Evolutionary conservation across 2,113 vertebrate species (phyloP).

Genomic region (Amphilophus citrinellus): DNA sequence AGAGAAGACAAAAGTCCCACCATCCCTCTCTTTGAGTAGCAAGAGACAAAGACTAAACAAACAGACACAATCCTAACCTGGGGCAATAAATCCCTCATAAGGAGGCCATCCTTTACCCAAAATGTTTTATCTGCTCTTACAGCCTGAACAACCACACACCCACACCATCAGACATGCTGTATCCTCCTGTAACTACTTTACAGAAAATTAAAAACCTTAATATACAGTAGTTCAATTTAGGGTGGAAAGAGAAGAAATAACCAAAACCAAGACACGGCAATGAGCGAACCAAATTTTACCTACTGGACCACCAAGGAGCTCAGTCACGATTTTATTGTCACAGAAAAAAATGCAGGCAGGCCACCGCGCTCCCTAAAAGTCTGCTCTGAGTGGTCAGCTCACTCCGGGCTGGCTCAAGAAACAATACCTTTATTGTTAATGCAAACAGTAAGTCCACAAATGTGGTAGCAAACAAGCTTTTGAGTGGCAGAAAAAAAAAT

Average conservation of each 20-base stretch:
- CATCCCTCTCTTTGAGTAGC: not conserved
- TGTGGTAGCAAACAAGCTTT: not conserved
- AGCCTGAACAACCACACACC: not conserved
- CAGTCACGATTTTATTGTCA: not conserved
- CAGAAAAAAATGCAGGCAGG: not conserved
- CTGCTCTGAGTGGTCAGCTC: not conserved
- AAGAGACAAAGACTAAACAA: not conserved
- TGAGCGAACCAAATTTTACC: not conserved
- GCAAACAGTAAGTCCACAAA: not conserved
- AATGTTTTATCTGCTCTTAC: not conserved
- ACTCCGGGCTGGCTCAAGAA: not conserved
- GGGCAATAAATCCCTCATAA: not conserved
- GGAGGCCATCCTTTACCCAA: not conserved
- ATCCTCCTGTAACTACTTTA: not conserved
- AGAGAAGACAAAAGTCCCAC: not conserved
- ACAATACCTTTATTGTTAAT: not conserved
- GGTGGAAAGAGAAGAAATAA: not conserved
- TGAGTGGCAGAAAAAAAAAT: not conserved
- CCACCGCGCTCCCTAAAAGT: not conserved
- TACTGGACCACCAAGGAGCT: not conserved
- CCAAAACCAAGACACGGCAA: not conserved
- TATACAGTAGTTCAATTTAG: not conserved
- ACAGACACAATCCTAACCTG: not conserved
- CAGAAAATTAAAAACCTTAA: not conserved
- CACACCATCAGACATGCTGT: not conserved